Percentiles rank a stretch among this genome's conserved stretches.
phyloP scores from a whole-genome alignment of 2,888 invertebrate genomes.

The Amphipyra berbera region DNA sequence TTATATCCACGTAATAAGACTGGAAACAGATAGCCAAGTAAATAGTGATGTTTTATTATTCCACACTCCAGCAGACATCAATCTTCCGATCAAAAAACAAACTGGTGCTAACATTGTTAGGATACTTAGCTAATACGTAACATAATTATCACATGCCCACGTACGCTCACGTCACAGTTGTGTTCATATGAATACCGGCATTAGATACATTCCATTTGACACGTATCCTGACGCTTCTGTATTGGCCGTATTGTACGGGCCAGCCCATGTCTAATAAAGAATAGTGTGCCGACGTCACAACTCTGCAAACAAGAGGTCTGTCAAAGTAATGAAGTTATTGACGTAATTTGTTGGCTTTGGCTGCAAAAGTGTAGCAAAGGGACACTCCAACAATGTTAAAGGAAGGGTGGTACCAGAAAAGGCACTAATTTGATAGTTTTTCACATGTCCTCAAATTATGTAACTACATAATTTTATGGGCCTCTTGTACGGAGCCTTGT shows the following conservation, averaged over 20 bases:
- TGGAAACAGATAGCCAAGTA: background rate
- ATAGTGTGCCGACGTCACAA: conserved; percentile 23
- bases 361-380: background rate
- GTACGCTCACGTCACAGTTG: conserved; percentile 15
- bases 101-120: conserved; percentile 14
- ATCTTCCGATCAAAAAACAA: conserved; percentile 30
- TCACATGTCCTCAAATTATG: too few relatives aligned
- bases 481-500: background rate
- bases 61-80: conserved; percentile 10
- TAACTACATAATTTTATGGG: too few relatives aligned
- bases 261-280: conserved; percentile 28
- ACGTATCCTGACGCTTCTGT: conserved; percentile 7
- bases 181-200: background rate
- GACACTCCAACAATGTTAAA: background rate
- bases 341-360: conserved; percentile 36
- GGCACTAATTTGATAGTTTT: too few relatives aligned
- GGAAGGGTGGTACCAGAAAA: background rate
- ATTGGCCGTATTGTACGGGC: conserved; percentile 10
- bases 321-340: conserved; percentile 26
- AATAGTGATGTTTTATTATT: conserved; percentile 27
- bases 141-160: conserved; percentile 38
- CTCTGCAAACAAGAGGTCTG: conserved; percentile 45
- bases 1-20: background rate
- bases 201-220: conserved; percentile 30
- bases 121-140: conserved; percentile 24